Base-by-base conservation (phyloP, 2,113 vertebrate species). In the Apistogramma diplotaenia region DNA sequence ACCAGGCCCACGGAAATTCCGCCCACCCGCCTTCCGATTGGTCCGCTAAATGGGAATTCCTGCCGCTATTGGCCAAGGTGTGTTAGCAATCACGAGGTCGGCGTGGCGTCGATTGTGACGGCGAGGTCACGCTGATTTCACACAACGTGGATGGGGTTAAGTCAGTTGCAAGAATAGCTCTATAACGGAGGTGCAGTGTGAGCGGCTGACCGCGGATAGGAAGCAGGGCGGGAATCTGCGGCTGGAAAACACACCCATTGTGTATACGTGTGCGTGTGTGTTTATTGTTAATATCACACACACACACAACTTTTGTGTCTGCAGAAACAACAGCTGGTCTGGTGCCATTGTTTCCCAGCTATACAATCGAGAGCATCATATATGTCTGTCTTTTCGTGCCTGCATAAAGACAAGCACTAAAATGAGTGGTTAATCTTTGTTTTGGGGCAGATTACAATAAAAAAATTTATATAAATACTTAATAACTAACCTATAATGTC, bases 1-100 rank as follows among this genome's bases (percentile, higher is more conserved):
- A 78, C 86, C 92, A 94, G 94, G 92, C 94, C 94, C 89, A 86
- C 89, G 29, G 37, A 76, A 12, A 19, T 18, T 40, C 89, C 81
- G 78, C 93, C 92, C 25, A 40, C 40, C 8, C 0, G 0, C 0
- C 6, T 37, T 86, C n/a, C 82, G n/a, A 94, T 93, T 94, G 86
- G 94, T 12, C 15, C 0, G 5, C 3, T 54, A 1, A 49, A 9
- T 1, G 8, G 40, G 6, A 1, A 57, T 3, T 60, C 70, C 33
- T 2, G 12, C 18, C 0, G 4, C 27, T 2, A 95, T 95, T 95
- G 92, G 93, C 2, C 71, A 3, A 9, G 4, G 12, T 1, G 1
- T 0, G 8, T 10, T 79, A 67, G 15, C 94, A 60, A 19, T 94
- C 88, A 37, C 3, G 18, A 25, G 49, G 89, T 84, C 74, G 84